Base-by-base conservation (phyloP, 1,140 invertebrate species). In the Drosophila sechellia region DNA sequence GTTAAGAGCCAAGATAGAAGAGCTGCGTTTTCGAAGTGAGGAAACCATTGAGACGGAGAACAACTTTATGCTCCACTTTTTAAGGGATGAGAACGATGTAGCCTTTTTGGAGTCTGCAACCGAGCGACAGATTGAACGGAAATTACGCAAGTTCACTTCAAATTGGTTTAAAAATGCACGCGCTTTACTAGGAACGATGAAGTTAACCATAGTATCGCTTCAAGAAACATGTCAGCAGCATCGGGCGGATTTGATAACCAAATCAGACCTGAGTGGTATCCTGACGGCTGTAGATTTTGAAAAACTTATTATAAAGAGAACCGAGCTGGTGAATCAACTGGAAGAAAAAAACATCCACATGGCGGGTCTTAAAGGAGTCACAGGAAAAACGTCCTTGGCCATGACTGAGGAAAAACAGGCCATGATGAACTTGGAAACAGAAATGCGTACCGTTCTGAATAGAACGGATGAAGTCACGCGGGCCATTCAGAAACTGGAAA, bases 241-340 rank as follows among this genome's bases (percentile, higher is more conserved):
- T 58, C 90, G 90, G 10, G 83, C 68, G 0, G 81, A 90, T 66
- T 40, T 92, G 3, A 81, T 90, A 12, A 92, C 79, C 2, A 92
- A 92, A 27, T 78, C 89, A 1, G 91, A 93, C 73, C 56, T 93
- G 8, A 93, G 93, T 8, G 92, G 92, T 22, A 81, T 86, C 35
- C 61, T 94, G 10, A 92, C 87, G 31, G 80, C 90, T 0, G 80
- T 94, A 17, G 93, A 94, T 56, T 94, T 93, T 56, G 87, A 94
- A 49, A 92, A 93, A 52, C 54, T 94, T 25, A 81, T 84, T 6
- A 93, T 94, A 34, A 92, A 93, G 55, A 92, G 92, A 54, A 74
- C 91, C 15, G 85, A 93, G 46, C 76, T 92, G 43, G 58, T 81
- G 6, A 90, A 86, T 45, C 81, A 92, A 31, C 76, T 93, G 42